Evolutionary conservation across 1,140 invertebrate species (phyloP), one percentile per base, ranked within the genome.

Genomic region (Bradysia coprophila): DNA sequence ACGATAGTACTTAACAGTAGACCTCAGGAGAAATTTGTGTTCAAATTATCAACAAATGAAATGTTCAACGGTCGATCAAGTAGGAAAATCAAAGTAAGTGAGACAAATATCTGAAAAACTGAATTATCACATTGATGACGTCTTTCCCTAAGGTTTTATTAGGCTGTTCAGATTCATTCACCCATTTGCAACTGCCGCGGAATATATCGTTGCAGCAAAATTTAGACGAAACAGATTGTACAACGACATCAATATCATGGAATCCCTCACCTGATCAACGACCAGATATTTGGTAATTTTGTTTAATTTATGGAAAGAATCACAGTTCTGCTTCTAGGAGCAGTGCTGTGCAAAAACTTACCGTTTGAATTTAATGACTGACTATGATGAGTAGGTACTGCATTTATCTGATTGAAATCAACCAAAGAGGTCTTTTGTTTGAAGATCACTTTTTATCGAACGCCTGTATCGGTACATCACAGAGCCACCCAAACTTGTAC

Each of bases 181-280:
- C 49, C 4, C 47, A 56, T 21, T 54, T 57, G 1, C 51, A 57
- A 15, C 37, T 59, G 43, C 57, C 57, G 11, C 41, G 48, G 1
- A 56, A 59, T 23, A 54, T 54, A 21, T 55, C 50, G 6, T 53
- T 59, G 2, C 56, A 53, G 16, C 49, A 59, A 40, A 51, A 56
- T 11, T 48, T 52, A 5, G 54, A 55, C 1, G 45, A 50, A 18
- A 37, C 21, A 16, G 38, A 16, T 11, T 59, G 57, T 48, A 53
- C 47, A 6, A 42, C 50, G 21, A 50, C 52, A 5, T 55, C 49
- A 22, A 57, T 59, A 11, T 57, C 57, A 21, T 59, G 57, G 57
- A 52, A 59, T 32, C 47, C 50, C n/a, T 52, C 57, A 2, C 57
- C 55, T 2, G 57, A 59, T 11, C 32, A 13, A 4, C 32, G 32